A percentile compares a stretch with the other conserved stretches of the same genome.
These are phyloP conservation scores for Aleiodes leptofemur DNA, from an alignment of 2,888 invertebrate species.

Conservation along the genomic window DNA sequence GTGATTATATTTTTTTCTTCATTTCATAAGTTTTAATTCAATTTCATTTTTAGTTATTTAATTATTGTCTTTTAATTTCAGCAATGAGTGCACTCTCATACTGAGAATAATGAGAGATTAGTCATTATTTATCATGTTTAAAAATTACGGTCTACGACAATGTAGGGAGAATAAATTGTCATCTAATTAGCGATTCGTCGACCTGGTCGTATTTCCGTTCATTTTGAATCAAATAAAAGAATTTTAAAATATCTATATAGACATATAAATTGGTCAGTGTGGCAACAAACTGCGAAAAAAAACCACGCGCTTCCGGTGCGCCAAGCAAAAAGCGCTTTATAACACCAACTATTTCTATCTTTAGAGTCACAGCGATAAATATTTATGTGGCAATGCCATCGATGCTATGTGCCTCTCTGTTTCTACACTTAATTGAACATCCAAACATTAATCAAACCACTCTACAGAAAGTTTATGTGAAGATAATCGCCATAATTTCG, in stretches of 20 bases:
- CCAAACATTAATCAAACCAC: constrained; percentile 1
- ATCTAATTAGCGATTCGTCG: constrained; percentile 20
- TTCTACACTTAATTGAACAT: constrained; percentile 1
- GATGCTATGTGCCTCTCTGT: background rate
- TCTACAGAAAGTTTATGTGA: too few relatives aligned
- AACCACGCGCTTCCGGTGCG: constrained; percentile 26
- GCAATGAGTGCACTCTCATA: constrained; percentile 36
- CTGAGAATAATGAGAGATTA: constrained; percentile 40
- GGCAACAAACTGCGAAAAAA: constrained; percentile 45
- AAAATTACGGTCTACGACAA: constrained; percentile 9
- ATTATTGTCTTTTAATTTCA: too few relatives aligned
- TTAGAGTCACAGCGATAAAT: constrained; percentile 33
- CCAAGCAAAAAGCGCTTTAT: constrained; percentile 23
- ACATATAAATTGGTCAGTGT: constrained; percentile 37
- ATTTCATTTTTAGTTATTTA: too few relatives aligned
- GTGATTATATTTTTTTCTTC: constrained; percentile 39
- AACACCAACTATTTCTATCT: constrained; percentile 26
- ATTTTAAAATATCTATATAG: constrained; percentile 12
- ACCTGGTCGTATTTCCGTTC: constrained; percentile 15
- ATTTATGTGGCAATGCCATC: constrained; percentile 16
- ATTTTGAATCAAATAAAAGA: background rate
- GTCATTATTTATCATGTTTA: constrained; percentile 17
- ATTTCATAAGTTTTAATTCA: background rate
- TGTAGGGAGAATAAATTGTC: constrained; percentile 13
- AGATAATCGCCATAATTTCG: too few relatives aligned